Percentiles rank a stretch among this genome's conserved stretches.
Evolutionary conservation across 2,888 invertebrate species (phyloP).

Genomic region (Quadroppia sp.): DNA sequence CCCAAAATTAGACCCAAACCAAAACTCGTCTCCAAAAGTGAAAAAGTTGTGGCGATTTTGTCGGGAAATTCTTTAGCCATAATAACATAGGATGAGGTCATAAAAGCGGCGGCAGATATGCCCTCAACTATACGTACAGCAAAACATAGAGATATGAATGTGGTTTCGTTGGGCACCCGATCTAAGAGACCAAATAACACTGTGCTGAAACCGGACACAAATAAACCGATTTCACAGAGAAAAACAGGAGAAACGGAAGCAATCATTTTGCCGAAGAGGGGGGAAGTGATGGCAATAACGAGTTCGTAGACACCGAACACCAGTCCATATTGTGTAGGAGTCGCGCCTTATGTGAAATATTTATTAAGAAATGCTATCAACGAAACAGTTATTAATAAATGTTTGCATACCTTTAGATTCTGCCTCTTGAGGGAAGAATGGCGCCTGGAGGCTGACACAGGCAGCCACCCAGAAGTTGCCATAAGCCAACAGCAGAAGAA

Average conservation of each 20-base stretch:
- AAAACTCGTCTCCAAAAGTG: slow-evolving; percentile 79
- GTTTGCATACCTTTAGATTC: slow-evolving; percentile 62
- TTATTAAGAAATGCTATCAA: background rate
- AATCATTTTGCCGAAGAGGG: slow-evolving; percentile 72
- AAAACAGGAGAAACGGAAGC: slow-evolving; percentile 49
- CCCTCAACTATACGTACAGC: slow-evolving; percentile 75
- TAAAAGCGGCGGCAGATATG: slow-evolving; percentile 77
- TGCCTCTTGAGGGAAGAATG: slow-evolving; percentile 78
- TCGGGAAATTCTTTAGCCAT: slow-evolving; percentile 82
- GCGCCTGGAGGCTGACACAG: slow-evolving; percentile 63
- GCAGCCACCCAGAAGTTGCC: slow-evolving; percentile 45
- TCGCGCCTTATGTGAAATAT: slow-evolving; percentile 58
- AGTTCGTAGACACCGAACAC: slow-evolving; percentile 83
- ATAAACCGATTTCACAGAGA: slow-evolving; percentile 31
- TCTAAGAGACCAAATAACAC: slow-evolving; percentile 49
- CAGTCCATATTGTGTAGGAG: slow-evolving; percentile 75
- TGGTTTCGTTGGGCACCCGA: slow-evolving; percentile 56
- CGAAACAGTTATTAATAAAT: background rate
- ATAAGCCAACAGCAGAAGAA: slow-evolving; percentile 37
- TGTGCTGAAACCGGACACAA: slow-evolving; percentile 23
- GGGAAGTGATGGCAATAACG: slow-evolving; percentile 74
- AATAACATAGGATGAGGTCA: slow-evolving; percentile 80
- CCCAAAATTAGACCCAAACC: slow-evolving; percentile 82
- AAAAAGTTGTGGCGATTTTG: slow-evolving; percentile 61
- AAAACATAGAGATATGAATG: slow-evolving; percentile 73